Percentiles rank a stretch among this genome's conserved stretches.
Evolutionary conservation across 2,797 vertebrate genomes (phyloP).

Genomic region (Poecilia gillii): DNA sequence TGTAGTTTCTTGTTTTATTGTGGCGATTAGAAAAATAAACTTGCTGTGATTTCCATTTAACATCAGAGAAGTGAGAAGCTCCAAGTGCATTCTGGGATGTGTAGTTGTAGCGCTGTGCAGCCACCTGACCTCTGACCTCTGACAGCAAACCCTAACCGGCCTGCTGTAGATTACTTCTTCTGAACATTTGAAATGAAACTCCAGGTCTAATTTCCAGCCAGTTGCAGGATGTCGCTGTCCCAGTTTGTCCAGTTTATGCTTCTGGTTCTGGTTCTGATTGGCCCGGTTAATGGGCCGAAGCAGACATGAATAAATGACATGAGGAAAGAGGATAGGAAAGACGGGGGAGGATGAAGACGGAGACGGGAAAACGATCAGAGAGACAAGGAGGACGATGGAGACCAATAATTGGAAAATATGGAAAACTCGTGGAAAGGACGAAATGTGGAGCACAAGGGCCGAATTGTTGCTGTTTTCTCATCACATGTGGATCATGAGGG

Average conservation of each 20-base stretch:
- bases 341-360: not conserved
- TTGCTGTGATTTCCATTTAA: not conserved
- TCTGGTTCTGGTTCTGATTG: not conserved
- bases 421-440: not conserved
- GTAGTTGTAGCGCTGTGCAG: not conserved
- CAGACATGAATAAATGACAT: not conserved
- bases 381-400: not conserved
- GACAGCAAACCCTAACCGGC: not conserved
- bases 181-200: not conserved
- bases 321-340: not conserved
- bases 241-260: not conserved
- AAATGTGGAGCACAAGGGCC: slow-evolving; percentile 9
- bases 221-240: not conserved
- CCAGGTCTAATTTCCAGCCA: not conserved
- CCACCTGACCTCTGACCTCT: not conserved
- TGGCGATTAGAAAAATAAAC: not conserved
- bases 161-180: not conserved
- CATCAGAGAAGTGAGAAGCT: no score
- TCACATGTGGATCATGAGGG: slow-evolving; percentile 33
- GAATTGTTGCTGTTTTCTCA: slow-evolving; percentile 13
- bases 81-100: not conserved
- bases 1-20: not conserved
- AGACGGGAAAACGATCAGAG: slow-evolving; percentile 4
- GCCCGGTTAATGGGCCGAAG: not conserved
- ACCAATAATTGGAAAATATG: not conserved